These are phyloP conservation scores for Sebastes dallii DNA, from an alignment of 2,797 vertebrate genomes.

Conservation along the genomic window DNA sequence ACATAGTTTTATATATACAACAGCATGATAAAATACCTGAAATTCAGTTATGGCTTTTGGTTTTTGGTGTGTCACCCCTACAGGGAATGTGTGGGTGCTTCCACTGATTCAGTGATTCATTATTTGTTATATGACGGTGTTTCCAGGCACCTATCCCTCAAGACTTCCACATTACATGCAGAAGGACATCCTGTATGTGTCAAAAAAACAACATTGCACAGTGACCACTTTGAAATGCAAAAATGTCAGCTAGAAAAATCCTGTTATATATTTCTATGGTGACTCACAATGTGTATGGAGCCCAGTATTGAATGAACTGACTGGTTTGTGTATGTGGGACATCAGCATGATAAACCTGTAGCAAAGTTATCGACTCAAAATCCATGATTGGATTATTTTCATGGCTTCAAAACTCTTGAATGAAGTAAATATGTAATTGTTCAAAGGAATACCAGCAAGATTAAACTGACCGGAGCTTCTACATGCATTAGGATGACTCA, in stretches of 20 bases:
- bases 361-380: too few relatives aligned
- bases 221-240: not conserved
- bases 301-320: too few relatives aligned
- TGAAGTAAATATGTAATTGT: not conserved
- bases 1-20: too few relatives aligned
- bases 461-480: not conserved
- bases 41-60: too few relatives aligned
- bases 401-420: not conserved
- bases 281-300: not conserved
- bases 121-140: not conserved
- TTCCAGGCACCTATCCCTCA: not conserved
- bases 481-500: not conserved
- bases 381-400: not conserved
- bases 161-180: not conserved
- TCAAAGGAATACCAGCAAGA: not conserved
- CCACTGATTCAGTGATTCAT: not conserved
- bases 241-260: not conserved
- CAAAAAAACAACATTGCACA: not conserved
- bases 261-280: not conserved
- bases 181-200: not conserved
- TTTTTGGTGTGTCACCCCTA: not conserved
- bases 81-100: too few relatives aligned
- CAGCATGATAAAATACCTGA: too few relatives aligned
- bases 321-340: not conserved
- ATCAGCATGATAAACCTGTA: not conserved